Conservation (phyloP, 2,797 vertebrate genomes). For the Mormyrus proboscirostris region DNA sequence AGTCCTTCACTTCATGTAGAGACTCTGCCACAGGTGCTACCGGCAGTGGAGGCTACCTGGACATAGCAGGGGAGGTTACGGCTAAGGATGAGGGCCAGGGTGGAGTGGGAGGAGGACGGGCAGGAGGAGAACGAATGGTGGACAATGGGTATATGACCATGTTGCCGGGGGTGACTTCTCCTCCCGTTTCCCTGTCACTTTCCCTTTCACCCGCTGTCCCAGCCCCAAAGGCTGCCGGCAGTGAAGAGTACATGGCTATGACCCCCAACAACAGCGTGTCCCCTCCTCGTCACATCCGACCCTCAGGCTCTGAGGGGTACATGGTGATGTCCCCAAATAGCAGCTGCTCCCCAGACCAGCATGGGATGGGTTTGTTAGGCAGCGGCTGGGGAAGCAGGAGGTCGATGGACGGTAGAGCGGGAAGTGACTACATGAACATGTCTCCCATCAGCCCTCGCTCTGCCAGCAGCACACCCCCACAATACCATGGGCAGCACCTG, state of each 20-base stretch:
- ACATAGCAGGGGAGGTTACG: conserved; percentile 45
- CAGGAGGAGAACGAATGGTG: conserved; percentile 34
- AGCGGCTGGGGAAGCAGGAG: conserved; percentile 59
- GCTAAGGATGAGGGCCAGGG: conserved; percentile 39
- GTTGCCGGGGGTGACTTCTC: conserved; percentile 66
- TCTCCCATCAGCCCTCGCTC: conserved; percentile 67
- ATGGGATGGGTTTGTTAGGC: conserved; percentile 43
- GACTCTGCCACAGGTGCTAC: conserved; percentile 34
- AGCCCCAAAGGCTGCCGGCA: conserved; percentile 41
- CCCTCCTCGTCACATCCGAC: conserved; percentile 61
- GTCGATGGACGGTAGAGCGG: conserved; percentile 55
- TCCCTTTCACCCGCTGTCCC: conserved; percentile 57
- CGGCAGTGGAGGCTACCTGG: conserved; percentile 37
- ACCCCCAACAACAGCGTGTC: conserved; percentile 65
- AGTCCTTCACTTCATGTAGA: conserved; percentile 45
- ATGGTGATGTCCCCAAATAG: conserved; percentile 72
- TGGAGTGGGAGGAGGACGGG: conserved; percentile 37
- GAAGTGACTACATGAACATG: conserved; percentile 74
- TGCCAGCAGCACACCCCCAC: conserved; percentile 64
- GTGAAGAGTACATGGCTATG: conserved; percentile 75
- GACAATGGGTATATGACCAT: conserved; percentile 72
- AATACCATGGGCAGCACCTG: conserved; percentile 57
- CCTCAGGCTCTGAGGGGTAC: conserved; percentile 61
- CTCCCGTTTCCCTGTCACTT: conserved; percentile 59
- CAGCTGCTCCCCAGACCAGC: conserved; percentile 63